phyloP scores from a whole-genome alignment of 1,140 invertebrate genomes.

The Marisa cornuarietis region DNA sequence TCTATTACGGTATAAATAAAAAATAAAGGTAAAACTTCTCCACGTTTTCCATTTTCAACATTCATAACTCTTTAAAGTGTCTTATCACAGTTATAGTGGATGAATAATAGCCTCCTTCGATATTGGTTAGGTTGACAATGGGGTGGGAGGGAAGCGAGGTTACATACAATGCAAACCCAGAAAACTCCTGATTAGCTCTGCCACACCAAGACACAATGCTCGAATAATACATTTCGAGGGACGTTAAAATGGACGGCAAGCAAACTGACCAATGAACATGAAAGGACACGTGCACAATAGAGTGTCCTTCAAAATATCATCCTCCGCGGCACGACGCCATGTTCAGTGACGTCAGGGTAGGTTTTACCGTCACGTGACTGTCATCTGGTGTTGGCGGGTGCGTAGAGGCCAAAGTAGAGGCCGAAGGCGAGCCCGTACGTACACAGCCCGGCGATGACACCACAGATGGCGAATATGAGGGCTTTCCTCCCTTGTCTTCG shows the following conservation, averaged over 20 bases:
- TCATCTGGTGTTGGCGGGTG: constrained; percentile 17
- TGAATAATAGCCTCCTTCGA: too few species aligned
- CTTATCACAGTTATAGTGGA: too few species aligned
- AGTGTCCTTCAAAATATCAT: neutral
- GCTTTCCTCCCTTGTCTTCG: constrained; percentile 49
- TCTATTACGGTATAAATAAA: too few species aligned
- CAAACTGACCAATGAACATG: neutral
- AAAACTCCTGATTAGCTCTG: too few species aligned
- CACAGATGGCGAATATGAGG: constrained; percentile 51
- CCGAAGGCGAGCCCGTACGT: constrained; percentile 53
- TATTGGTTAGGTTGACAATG: too few species aligned
- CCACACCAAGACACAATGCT: too few species aligned
- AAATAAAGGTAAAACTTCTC: too few species aligned
- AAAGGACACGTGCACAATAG: neutral
- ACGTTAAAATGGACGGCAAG: neutral
- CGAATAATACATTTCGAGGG: neutral
- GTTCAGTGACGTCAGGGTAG: neutral
- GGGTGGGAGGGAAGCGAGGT: too few species aligned
- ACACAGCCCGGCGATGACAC: constrained; percentile 45
- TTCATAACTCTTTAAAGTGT: too few species aligned
- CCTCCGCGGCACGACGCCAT: neutral
- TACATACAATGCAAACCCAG: too few species aligned
- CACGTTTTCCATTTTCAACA: too few species aligned
- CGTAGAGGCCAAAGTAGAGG: constrained; percentile 46
- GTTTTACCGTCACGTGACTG: neutral